Conservation (phyloP, 1,140 invertebrate genomes). For the Condylostylus longicornis region DNA sequence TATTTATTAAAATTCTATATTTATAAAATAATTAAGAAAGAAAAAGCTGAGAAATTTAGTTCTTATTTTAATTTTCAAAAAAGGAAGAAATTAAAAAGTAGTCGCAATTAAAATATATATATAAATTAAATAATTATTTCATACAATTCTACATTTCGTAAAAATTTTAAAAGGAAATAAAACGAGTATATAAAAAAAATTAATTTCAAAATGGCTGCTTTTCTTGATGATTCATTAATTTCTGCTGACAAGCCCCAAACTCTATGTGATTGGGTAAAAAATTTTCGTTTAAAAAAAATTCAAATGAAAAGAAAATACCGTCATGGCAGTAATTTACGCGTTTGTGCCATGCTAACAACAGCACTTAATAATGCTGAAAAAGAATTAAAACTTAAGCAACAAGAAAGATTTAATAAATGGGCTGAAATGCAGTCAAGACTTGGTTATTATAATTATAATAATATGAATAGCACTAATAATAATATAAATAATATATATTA, state of each 20-base stretch:
- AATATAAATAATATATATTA: no score
- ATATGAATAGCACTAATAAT: no score
- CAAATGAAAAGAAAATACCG: conserved; percentile 30
- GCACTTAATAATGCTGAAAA: conserved; percentile 22
- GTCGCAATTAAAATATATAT: neutral
- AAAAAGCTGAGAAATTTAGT: no score
- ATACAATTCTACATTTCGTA: neutral
- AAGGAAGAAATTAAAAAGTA: neutral
- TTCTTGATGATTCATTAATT: neutral
- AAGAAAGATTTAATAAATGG: conserved; percentile 26
- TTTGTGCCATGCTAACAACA: conserved; percentile 28
- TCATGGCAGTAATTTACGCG: conserved; percentile 21
- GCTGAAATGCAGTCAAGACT: conserved; percentile 25
- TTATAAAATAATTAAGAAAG: no score
- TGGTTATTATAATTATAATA: conserved; percentile 8
- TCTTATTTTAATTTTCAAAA: neutral
- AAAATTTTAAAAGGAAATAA: neutral
- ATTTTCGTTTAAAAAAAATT: conserved; percentile 27
- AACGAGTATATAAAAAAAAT: neutral
- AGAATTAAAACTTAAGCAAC: conserved; percentile 28
- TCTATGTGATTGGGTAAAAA: conserved; percentile 26
- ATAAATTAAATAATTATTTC: neutral
- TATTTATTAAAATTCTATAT: no score
- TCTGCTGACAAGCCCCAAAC: conserved; percentile 17
- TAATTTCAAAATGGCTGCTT: neutral